Evolutionary conservation across 2,888 invertebrate genomes (phyloP).

Genomic region (Colletes collaris): DNA sequence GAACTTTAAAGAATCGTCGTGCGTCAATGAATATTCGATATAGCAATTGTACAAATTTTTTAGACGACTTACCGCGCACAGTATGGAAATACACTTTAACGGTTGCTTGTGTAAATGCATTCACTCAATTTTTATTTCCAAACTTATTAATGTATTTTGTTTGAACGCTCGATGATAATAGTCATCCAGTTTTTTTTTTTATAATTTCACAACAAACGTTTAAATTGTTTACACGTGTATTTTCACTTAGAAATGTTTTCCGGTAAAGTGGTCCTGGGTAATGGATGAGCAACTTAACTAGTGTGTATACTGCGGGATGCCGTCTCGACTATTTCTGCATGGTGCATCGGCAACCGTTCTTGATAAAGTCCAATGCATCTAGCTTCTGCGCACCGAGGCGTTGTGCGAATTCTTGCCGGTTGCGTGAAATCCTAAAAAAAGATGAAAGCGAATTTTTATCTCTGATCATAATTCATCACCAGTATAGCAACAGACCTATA

Average conservation of each 20-base stretch:
- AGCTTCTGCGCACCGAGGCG: constrained; percentile 73
- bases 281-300: constrained; percentile 20
- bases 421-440: constrained; percentile 20
- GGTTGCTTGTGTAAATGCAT: too few species aligned
- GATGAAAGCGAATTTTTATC: background rate
- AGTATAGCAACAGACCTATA: too few species aligned
- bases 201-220: background rate
- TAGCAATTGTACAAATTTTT: too few species aligned
- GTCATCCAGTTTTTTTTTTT: background rate
- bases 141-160: background rate
- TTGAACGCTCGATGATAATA: background rate
- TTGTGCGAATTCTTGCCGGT: constrained; percentile 41
- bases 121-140: too few species aligned
- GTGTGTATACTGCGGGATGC: constrained; percentile 52
- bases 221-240: background rate
- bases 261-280: background rate
- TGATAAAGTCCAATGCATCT: constrained; percentile 71
- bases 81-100: too few species aligned
- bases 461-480: background rate
- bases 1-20: background rate
- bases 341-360: constrained; percentile 60
- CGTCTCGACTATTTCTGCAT: constrained; percentile 73
- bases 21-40: too few species aligned
- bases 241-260: background rate
- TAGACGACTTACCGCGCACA: background rate